A percentile compares a stretch with the other conserved stretches of the same genome.
Evolutionary conservation across 2,113 vertebrate species (phyloP).

Genomic region (Neodontobutis hainanensis): DNA sequence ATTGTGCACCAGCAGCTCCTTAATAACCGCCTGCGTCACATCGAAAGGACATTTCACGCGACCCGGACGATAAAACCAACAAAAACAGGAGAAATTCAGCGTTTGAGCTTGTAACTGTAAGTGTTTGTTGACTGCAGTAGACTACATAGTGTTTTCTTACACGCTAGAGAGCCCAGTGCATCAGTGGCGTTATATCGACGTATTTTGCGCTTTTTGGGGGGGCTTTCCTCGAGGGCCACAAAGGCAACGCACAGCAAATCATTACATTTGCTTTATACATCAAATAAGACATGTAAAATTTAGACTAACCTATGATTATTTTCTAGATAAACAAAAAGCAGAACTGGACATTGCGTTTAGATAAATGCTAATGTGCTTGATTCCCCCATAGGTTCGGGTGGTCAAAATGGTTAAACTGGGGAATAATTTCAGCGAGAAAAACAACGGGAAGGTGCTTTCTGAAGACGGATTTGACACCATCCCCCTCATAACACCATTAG

Average conservation of each 20-base stretch:
- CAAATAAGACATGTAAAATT: background rate
- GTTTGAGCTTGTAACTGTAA: conserved; percentile 51
- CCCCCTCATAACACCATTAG: conserved; percentile 92
- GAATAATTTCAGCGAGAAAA: conserved; percentile 93
- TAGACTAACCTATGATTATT: background rate
- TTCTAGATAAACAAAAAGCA: background rate
- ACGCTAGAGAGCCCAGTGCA: background rate
- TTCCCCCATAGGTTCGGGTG: conserved; percentile 13
- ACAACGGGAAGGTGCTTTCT: conserved; percentile 80
- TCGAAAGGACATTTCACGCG: conserved; percentile 8
- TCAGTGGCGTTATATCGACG: conserved; percentile 19
- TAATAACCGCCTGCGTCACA: conserved; percentile 76
- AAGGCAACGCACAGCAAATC: conserved; percentile 5
- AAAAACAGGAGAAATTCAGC: conserved; percentile 2
- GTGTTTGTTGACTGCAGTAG: conserved; percentile 3
- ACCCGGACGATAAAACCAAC: conserved; percentile 16
- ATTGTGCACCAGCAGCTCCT: conserved; percentile 68
- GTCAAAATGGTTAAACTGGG: conserved; percentile 92
- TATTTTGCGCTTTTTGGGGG: conserved; percentile 21
- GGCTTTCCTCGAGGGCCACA: conserved; percentile 41
- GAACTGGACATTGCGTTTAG: background rate
- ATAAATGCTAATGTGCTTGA: background rate
- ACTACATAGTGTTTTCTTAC: background rate
- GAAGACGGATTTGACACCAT: conserved; percentile 97
- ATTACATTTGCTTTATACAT: background rate